A percentile compares a stretch with the other conserved stretches of the same genome.
These are phyloP conservation scores for Speoplatyrhinus poulsoni DNA, from an alignment of 2,113 vertebrate genomes.

Conservation along the genomic window DNA sequence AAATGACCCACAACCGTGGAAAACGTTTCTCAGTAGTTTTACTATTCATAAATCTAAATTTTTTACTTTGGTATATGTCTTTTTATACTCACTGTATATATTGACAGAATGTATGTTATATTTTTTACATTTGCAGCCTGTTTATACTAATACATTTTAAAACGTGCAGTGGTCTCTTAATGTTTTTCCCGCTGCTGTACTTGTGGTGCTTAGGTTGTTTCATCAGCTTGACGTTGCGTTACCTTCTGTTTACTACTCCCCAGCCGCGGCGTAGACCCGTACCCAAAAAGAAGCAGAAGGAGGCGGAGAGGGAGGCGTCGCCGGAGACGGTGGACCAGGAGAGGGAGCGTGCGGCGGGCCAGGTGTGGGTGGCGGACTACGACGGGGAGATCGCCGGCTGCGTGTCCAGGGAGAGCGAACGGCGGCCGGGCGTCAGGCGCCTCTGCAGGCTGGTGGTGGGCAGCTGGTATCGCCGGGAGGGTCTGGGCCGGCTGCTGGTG, in stretches of 20 bases:
- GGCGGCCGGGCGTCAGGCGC: constrained; percentile 52
- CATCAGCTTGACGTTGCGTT: background rate
- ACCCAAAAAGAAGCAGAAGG: constrained; percentile 30
- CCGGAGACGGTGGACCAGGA: constrained; percentile 66
- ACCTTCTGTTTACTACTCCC: background rate
- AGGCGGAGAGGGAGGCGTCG: constrained; percentile 52
- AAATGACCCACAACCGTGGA: too few relatives aligned
- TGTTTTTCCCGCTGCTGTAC: too few relatives aligned
- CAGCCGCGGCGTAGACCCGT: constrained; percentile 48
- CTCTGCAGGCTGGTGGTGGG: constrained; percentile 82
- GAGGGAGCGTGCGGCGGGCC: constrained; percentile 69
- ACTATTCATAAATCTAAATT: too few relatives aligned
- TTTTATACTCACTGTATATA: too few relatives aligned
- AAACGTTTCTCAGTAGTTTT: too few relatives aligned
- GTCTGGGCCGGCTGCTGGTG: constrained; percentile 79
- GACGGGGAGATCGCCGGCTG: constrained; percentile 84
- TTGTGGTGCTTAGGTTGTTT: background rate
- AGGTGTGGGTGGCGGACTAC: constrained; percentile 83
- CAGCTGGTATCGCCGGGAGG: constrained; percentile 81
- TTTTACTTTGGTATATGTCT: too few relatives aligned
- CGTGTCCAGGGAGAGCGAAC: constrained; percentile 69
- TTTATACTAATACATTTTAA: too few relatives aligned
- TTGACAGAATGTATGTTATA: too few relatives aligned
- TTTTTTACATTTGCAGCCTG: too few relatives aligned
- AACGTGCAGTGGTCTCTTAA: too few relatives aligned